phyloP scores from a whole-genome alignment of 2,797 vertebrate species.

The Helarctos malayanus region DNA sequence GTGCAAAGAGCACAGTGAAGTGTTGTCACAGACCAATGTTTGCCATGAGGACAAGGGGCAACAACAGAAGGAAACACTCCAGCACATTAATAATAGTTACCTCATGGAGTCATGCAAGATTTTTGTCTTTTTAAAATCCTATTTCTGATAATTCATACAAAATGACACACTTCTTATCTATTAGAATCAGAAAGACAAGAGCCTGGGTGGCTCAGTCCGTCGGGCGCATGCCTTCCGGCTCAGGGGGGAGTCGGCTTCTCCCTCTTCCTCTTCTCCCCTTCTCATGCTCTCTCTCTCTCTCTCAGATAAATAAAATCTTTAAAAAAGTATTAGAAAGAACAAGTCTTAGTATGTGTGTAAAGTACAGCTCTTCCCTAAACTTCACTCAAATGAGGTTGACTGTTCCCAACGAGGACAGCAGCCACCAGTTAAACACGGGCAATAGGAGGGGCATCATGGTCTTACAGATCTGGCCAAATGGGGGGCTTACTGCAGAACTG shows the following conservation, averaged over 20 bases:
- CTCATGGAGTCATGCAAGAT: background rate
- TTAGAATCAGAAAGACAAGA: background rate
- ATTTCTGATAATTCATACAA: background rate
- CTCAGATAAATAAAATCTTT: too few relatives aligned
- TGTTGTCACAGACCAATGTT: background rate
- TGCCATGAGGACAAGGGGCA: background rate
- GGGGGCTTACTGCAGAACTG: too few relatives aligned
- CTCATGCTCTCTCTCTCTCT: background rate
- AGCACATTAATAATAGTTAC: rapidly evolving
- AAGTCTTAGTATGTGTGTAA: background rate
- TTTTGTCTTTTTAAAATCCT: too few relatives aligned
- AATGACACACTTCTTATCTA: background rate
- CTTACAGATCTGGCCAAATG: rapidly evolving
- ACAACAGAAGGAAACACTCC: rapidly evolving
- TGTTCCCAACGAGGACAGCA: background rate
- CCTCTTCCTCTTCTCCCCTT: background rate
- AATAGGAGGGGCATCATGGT: rapidly evolving
- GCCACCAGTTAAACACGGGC: background rate
- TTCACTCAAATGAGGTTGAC: rapidly evolving
- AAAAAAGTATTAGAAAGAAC: background rate
- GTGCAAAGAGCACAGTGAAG: background rate
- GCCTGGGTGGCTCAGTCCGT: background rate
- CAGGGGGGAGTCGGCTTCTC: background rate
- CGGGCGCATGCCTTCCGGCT: background rate
- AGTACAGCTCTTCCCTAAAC: background rate